phyloP scores from a whole-genome alignment of 2,888 invertebrate genomes.

The Poecilobothrus nobilitatus region DNA sequence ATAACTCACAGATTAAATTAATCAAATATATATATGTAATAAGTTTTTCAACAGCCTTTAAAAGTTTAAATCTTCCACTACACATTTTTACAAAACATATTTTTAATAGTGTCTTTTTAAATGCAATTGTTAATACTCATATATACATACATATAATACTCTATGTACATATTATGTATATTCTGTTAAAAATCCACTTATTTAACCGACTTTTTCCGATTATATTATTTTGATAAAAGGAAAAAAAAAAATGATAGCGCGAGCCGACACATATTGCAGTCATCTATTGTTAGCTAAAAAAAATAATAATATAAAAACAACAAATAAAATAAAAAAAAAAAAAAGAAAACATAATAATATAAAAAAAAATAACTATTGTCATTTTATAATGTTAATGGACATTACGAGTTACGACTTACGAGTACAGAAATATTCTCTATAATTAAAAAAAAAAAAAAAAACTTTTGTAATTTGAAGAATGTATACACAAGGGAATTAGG shows the following conservation, averaged over 20 bases:
- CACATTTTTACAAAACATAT: no score
- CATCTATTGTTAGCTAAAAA: background rate
- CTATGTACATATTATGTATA: background rate
- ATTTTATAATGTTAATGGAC: conserved; percentile 4
- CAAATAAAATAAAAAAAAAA: no score
- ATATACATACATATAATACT: no score
- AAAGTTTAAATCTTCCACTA: no score
- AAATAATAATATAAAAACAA: no score
- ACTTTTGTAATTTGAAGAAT: background rate
- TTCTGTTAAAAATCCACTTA: background rate
- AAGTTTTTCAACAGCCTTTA: no score
- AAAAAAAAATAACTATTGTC: background rate
- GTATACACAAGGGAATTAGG: background rate
- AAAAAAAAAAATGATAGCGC: background rate
- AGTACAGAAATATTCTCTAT: background rate
- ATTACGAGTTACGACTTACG: background rate
- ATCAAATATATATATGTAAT: no score
- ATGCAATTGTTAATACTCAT: no score
- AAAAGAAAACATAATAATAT: no score
- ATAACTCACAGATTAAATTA: no score
- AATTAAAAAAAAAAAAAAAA: background rate
- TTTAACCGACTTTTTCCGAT: background rate
- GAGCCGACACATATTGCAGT: conserved; percentile 1
- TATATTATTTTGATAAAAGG: background rate
- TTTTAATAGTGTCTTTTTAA: no score